These are phyloP conservation scores for Halichoerus grypus DNA, from an alignment of 2,113 vertebrate genomes.

Conservation along the genomic window DNA sequence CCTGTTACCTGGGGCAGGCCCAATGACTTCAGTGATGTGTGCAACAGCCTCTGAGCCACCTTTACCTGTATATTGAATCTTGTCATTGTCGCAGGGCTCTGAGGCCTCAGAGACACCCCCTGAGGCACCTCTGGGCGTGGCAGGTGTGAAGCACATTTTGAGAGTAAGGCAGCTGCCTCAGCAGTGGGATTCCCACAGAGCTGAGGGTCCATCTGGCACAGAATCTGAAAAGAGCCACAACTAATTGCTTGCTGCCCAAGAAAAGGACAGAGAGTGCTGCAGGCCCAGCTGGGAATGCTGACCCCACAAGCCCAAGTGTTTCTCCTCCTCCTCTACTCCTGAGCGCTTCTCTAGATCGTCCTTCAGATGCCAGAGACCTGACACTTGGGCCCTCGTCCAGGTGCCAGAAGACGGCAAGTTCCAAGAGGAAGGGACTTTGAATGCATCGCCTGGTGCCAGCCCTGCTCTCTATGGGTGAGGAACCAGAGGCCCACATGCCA, in stretches of 20 bases:
- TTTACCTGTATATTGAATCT: not conserved
- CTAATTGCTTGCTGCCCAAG: not conserved
- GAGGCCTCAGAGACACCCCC: slow-evolving; percentile 91
- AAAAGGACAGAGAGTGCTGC: not conserved
- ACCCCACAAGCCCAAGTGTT: not conserved
- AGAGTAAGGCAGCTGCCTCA: not conserved
- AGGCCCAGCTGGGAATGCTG: not conserved
- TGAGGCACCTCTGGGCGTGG: slow-evolving; percentile 82
- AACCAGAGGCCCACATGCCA: not conserved
- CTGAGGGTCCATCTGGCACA: not conserved
- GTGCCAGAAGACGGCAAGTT: not conserved
- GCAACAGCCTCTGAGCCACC: not conserved
- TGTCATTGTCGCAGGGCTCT: not conserved
- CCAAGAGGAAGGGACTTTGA: not conserved
- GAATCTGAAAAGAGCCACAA: not conserved
- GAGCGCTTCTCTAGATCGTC: not conserved
- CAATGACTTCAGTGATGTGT: not conserved
- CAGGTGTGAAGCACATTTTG: not conserved
- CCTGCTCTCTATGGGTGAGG: not conserved
- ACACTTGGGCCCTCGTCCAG: not conserved
- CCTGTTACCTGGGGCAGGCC: slow-evolving; percentile 72
- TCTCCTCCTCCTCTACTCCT: not conserved
- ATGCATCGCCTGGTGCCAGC: not conserved
- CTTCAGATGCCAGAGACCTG: not conserved
- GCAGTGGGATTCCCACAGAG: not conserved